Conservation (phyloP, 2,113 vertebrate genomes). For the Fregetta grallaria region DNA sequence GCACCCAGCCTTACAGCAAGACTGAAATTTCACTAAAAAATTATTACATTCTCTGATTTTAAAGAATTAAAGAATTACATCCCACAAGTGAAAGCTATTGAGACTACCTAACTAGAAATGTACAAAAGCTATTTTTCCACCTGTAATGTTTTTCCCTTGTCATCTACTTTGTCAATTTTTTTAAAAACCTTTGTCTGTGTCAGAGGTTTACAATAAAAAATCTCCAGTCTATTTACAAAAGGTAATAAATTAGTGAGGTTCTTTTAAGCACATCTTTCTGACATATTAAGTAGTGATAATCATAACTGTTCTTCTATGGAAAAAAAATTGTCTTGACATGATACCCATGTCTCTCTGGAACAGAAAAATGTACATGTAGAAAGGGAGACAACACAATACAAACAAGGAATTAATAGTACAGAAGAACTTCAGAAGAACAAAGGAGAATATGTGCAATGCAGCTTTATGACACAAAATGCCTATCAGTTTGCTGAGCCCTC, state of each 20-base stretch:
- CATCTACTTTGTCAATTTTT: constrained; percentile 2
- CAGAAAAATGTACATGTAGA: background rate
- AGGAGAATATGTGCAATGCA: background rate
- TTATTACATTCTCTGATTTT: constrained; percentile 1
- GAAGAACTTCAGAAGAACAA: background rate
- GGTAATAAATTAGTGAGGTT: constrained; percentile 41
- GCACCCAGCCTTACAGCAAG: constrained; percentile 15
- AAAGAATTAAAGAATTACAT: background rate
- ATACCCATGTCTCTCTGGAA: background rate
- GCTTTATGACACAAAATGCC: background rate
- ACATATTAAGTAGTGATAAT: background rate
- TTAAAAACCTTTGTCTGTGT: background rate
- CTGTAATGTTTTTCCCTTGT: background rate
- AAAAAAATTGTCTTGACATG: background rate
- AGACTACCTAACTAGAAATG: background rate
- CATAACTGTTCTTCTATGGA: background rate
- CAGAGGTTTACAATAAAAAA: background rate
- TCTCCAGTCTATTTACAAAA: constrained; percentile 3
- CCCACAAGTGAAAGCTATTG: background rate
- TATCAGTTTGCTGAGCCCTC: background rate
- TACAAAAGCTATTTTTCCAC: constrained; percentile 13
- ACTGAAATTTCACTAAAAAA: constrained; percentile 34
- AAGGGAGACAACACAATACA: background rate
- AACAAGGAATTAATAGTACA: background rate
- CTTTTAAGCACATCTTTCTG: background rate